Conservation (phyloP, 2,113 vertebrate genomes). For the Hypomesus transpacificus region DNA sequence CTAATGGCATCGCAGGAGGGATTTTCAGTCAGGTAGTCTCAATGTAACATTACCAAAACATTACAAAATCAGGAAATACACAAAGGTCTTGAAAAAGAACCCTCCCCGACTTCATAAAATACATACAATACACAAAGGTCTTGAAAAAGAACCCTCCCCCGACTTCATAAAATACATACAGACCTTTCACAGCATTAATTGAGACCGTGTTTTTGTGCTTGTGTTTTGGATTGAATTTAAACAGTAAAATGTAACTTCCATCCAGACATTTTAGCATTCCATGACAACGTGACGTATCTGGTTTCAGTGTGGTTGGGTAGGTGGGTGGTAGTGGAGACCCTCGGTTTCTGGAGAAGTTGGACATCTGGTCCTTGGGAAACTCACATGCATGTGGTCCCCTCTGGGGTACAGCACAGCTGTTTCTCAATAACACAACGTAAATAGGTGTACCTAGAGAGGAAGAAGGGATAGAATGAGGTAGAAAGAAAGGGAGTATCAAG, state of each 20-base stretch:
- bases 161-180: no score
- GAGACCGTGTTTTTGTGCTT: no score
- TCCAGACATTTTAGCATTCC: no score
- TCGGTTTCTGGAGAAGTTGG: not conserved
- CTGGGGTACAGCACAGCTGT: constrained; percentile 81
- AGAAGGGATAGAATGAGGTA: not conserved
- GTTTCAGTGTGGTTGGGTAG: not conserved
- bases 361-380: not conserved
- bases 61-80: constrained; percentile 45
- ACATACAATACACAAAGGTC: constrained; percentile 6
- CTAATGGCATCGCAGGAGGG: constrained; percentile 34
- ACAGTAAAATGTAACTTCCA: no score
- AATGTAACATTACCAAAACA: constrained; percentile 45
- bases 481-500: not conserved
- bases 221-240: no score
- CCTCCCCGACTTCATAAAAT: not conserved
- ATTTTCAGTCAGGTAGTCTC: constrained; percentile 29
- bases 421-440: constrained; percentile 84
- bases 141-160: not conserved
- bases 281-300: not conserved
- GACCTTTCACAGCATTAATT: no score
- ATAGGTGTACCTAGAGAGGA: constrained; percentile 71
- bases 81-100: constrained; percentile 1
- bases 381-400: constrained; percentile 73
- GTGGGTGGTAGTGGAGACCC: not conserved